Evolutionary conservation across 2,888 invertebrate species (phyloP), one percentile per base, ranked within the genome.

Genomic region (Erpobdella octoculata): DNA sequence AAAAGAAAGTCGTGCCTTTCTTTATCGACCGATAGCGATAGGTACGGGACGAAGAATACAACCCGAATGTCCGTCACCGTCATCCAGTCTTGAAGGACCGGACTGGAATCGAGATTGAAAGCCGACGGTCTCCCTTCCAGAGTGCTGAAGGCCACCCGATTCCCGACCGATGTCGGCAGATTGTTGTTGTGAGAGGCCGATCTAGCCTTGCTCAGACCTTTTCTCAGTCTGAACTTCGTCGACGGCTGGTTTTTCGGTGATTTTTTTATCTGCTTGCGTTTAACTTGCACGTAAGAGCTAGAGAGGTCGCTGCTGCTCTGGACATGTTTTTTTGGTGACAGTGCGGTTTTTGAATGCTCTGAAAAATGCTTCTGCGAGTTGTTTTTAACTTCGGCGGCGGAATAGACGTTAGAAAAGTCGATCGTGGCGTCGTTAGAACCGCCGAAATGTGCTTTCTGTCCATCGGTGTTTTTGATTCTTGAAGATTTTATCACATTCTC

Each of bases 11-110:
- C n/a, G n/a, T n/a, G n/a, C n/a, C n/a, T n/a, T n/a, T n/a, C n/a
- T n/a, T n/a, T n/a, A n/a, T n/a, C n/a, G n/a, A n/a, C n/a, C n/a
- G n/a, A n/a, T n/a, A n/a, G n/a, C n/a, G n/a, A n/a, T n/a, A n/a
- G n/a, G n/a, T n/a, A n/a, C n/a, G 82, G 77, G 70, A 80, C 79
- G 76, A 80, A 80, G 75, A 83, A 82, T 71, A 82, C 81, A 72
- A 98, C 90, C 77, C 90, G 88, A 73, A 98, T 91, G 80, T 98
- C 97, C 1, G 97, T 98, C 15, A 96, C 97, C 0, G 97, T 98
- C 18, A 96, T 94, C 97, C 97, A 98, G 84, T 98, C 97, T 84
- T 85, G 86, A 31, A 98, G 87, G 2, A 97, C 93, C 0, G 95
- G 92, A 18, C 93, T 94, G 78, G 90, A 89, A 83, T 98, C 97